phyloP scores from a whole-genome alignment of 2,888 invertebrate genomes.

The Holacanthella duospinosa region DNA sequence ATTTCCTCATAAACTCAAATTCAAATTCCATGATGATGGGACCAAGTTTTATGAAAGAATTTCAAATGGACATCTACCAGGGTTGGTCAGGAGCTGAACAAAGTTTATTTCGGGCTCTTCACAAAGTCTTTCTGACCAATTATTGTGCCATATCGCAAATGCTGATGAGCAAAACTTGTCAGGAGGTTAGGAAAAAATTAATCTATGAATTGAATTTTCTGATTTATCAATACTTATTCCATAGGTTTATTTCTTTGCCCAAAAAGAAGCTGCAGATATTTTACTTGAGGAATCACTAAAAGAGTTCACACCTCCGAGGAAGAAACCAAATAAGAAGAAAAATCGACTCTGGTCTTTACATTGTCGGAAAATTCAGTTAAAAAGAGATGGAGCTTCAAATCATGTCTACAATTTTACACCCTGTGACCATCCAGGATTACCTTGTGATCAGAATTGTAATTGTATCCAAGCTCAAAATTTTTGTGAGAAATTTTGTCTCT shows the following conservation, averaged over 20 bases:
- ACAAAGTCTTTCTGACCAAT: constrained; percentile 82
- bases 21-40: constrained; percentile 19
- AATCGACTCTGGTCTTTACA: constrained; percentile 91
- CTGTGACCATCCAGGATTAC: constrained; percentile 84
- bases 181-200: constrained; percentile 54
- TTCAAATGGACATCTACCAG: constrained; percentile 25
- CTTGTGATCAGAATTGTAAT: constrained; percentile 81
- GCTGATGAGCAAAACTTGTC: constrained; percentile 87
- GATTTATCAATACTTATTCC: constrained; percentile 12
- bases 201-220: constrained; percentile 2
- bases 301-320: constrained; percentile 60
- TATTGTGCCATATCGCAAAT: constrained; percentile 90
- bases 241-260: constrained; percentile 74
- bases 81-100: constrained; percentile 89
- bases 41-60: constrained; percentile 27
- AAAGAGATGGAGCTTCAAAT: constrained; percentile 51
- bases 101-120: constrained; percentile 78
- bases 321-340: constrained; percentile 87
- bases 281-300: constrained; percentile 62
- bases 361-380: constrained; percentile 85
- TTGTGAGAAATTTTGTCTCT: constrained; percentile 97
- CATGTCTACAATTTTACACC: constrained; percentile 82
- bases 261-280: constrained; percentile 67
- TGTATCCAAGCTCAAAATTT: constrained; percentile 91
- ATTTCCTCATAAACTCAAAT: constrained; percentile 16